Base-by-base conservation (phyloP, 2,113 vertebrate species). In the Todiramphus chloris region DNA sequence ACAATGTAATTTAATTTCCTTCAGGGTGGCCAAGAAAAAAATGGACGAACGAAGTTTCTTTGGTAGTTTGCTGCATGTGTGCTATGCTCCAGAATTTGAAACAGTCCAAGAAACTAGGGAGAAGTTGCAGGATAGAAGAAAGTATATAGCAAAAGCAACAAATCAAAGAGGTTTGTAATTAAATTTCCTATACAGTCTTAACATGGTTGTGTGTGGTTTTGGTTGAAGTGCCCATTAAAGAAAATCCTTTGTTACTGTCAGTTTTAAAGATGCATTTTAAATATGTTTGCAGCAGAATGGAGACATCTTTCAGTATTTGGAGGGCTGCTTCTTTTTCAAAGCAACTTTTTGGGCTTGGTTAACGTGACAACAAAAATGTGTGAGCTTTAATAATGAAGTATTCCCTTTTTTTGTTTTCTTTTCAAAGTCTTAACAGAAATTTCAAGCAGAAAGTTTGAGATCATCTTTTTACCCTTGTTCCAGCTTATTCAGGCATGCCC, bases 11-110 rank as follows among this genome's bases (percentile, higher is more conserved):
- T 87, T 86, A 62, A 88, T 97, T 95, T 68, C 82, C 13, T 94
- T 94, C 96, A 99, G 99, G 97, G 96, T 98, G 89, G 99, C 99
- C 79, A 99, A 99, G 96, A 98, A 98, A 64, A 98, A 98, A 95
- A 98, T 99, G 97, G 99, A 99, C 94, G 99, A 99, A 89, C 98
- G 98, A 95, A 99, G 98, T 93, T 99, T 99, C 96, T 99, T 99
- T 88, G 99, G 99, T 39, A 98, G 99, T 33, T 96, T 99, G 87
- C 98, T 99, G 85, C 99, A 99, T 9, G 98, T 99, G 46, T 99
- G 99, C 94, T 99, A 99, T 7, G 99, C 99, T 93, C 99, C 99
- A 25, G 99, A 99, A 95, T 99, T 99, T 96, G 99, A 99, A 96
- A 99, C 98, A 13, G 97, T 99, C 86, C 99, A 99, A 94, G 99